phyloP scores from a whole-genome alignment of 2,888 invertebrate species.

The Tethea ocularis region DNA sequence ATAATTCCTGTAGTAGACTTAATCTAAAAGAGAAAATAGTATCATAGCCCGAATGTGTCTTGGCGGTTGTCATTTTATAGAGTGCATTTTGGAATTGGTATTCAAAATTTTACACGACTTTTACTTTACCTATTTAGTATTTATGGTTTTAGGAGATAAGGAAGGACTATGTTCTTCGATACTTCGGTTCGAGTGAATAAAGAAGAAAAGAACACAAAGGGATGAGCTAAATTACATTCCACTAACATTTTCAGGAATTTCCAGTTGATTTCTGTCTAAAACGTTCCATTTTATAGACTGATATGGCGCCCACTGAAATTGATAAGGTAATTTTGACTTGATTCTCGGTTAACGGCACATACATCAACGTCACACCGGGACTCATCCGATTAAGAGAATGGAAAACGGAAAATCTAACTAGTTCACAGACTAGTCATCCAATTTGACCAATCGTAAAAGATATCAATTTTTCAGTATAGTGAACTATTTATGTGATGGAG shows the following conservation, averaged over 20 bases:
- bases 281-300: not conserved
- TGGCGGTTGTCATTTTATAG: too few relatives aligned
- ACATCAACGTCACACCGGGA: conserved; percentile 26
- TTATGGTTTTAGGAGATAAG: too few relatives aligned
- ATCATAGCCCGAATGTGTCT: too few relatives aligned
- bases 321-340: conserved; percentile 5
- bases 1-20: too few relatives aligned
- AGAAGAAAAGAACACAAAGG: not conserved
- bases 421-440: conserved; percentile 14
- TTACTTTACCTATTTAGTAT: too few relatives aligned
- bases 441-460: conserved; percentile 22
- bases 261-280: not conserved
- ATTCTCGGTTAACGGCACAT: conserved; percentile 24
- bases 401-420: conserved; percentile 19
- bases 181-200: not conserved
- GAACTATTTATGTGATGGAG: conserved; percentile 17
- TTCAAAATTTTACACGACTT: too few relatives aligned
- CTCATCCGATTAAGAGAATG: conserved; percentile 17
- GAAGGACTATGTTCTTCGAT: too few relatives aligned
- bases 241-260: not conserved
- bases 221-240: not conserved
- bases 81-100: too few relatives aligned
- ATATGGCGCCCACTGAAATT: not conserved
- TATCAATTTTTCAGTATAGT: conserved; percentile 25
- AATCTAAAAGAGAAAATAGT: too few relatives aligned